These are phyloP conservation scores for Strix aluco DNA, from an alignment of 2,113 vertebrate species.

Conservation along the genomic window DNA sequence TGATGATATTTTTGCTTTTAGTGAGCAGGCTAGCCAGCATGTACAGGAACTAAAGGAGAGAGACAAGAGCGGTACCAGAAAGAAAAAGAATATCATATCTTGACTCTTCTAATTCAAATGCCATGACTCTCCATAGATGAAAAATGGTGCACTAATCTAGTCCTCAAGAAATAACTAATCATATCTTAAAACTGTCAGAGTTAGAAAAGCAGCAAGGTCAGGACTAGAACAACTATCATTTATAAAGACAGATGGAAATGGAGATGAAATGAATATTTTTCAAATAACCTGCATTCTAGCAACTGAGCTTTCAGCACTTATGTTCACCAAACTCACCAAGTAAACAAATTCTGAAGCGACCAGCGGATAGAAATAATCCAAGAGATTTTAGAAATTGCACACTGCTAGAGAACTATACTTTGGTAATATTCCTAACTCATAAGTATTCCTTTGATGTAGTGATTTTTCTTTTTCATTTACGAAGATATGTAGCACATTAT, in stretches of 20 bases:
- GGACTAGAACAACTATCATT: neutral
- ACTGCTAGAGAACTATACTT: neutral
- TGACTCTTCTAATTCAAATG: neutral
- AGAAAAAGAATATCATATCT: neutral
- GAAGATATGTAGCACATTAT: neutral
- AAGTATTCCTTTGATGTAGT: neutral
- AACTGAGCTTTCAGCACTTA: neutral
- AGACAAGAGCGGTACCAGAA: neutral
- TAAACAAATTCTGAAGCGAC: neutral
- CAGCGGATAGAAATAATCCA: neutral
- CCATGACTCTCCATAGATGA: neutral
- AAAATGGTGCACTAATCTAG: neutral
- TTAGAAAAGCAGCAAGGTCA: neutral
- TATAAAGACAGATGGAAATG: neutral
- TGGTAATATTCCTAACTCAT: neutral
- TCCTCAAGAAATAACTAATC: neutral
- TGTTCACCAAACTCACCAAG: neutral
- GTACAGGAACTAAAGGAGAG: neutral
- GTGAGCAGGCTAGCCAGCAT: neutral
- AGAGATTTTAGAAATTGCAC: neutral
- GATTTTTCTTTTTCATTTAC: neutral
- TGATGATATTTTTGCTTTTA: neutral
- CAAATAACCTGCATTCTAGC: neutral
- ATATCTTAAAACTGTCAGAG: neutral
- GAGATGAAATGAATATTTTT: neutral